These are phyloP conservation scores for Musca vetustissima DNA, from an alignment of 1,140 invertebrate genomes.

Conservation along the genomic window DNA sequence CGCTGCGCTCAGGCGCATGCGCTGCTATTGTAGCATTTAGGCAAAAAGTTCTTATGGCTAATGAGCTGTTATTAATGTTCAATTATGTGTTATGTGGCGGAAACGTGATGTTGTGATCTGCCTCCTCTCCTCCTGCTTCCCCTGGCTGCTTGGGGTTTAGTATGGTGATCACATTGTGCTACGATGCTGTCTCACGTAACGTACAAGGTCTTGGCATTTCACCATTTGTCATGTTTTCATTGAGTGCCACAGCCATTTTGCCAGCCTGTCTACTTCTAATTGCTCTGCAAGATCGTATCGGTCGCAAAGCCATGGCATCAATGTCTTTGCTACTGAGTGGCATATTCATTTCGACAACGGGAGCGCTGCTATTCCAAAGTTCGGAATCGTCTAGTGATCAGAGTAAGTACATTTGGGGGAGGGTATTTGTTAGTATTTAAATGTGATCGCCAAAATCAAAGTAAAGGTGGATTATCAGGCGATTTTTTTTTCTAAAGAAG, in stretches of 20 bases:
- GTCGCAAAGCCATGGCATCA: slow-evolving; percentile 59
- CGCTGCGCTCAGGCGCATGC: background rate
- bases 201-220: slow-evolving; percentile 59
- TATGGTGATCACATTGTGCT: slow-evolving; percentile 63
- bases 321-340: slow-evolving; percentile 58
- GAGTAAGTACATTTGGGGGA: background rate
- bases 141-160: slow-evolving; percentile 33
- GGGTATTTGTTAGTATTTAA: no score
- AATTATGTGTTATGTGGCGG: slow-evolving; percentile 6
- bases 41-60: background rate
- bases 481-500: no score
- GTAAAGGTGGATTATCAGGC: no score
- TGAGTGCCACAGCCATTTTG: slow-evolving; percentile 59
- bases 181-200: slow-evolving; percentile 63
- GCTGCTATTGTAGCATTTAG: background rate
- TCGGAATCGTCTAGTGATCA: slow-evolving; percentile 1
- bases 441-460: no score
- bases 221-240: slow-evolving; percentile 59
- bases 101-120: background rate
- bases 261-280: slow-evolving; percentile 60
- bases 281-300: slow-evolving; percentile 59
- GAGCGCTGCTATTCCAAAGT: slow-evolving; percentile 30
- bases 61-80: slow-evolving; percentile 18
- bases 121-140: background rate
- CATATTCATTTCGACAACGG: slow-evolving; percentile 52